phyloP scores from a whole-genome alignment of 2,888 invertebrate species.

The Drosophila mulleri region DNA sequence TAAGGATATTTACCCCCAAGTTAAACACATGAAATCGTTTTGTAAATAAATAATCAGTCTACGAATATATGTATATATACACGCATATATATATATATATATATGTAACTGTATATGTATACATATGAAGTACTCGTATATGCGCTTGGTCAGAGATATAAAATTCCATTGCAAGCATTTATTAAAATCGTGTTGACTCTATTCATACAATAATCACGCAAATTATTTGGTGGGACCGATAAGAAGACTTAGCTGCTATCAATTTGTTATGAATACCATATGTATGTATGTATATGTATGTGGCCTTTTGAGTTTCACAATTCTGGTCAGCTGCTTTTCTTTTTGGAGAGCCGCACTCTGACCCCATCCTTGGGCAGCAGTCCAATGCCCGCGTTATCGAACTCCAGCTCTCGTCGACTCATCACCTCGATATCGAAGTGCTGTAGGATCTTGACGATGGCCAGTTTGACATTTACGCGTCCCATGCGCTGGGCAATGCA shows the following conservation, averaged over 20 bases:
- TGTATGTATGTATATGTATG: too few relatives aligned
- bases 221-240: conserved; percentile 16
- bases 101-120: not conserved
- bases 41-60: conserved; percentile 47
- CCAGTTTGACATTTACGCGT: conserved; percentile 75
- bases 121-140: not conserved
- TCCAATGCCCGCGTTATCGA: conserved; percentile 63
- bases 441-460: conserved; percentile 70
- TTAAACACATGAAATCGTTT: conserved; percentile 30
- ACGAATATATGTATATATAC: not conserved
- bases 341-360: conserved; percentile 69
- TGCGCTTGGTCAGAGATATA: conserved; percentile 36
- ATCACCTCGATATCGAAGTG: conserved; percentile 74
- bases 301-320: conserved; percentile 12
- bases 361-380: conserved; percentile 76
- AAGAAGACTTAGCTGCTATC: conserved; percentile 19
- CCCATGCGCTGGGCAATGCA: conserved; percentile 84
- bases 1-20: conserved; percentile 8
- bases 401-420: conserved; percentile 71
- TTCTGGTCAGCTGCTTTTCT: not conserved
- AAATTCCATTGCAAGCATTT: conserved; percentile 52
- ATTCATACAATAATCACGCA: conserved; percentile 17
- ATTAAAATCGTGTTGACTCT: conserved; percentile 61
- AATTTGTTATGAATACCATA: conserved; percentile 1
- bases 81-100: too few relatives aligned